phyloP scores from a whole-genome alignment of 1,140 invertebrate genomes.

The Pogonomyrmex barbatus region DNA sequence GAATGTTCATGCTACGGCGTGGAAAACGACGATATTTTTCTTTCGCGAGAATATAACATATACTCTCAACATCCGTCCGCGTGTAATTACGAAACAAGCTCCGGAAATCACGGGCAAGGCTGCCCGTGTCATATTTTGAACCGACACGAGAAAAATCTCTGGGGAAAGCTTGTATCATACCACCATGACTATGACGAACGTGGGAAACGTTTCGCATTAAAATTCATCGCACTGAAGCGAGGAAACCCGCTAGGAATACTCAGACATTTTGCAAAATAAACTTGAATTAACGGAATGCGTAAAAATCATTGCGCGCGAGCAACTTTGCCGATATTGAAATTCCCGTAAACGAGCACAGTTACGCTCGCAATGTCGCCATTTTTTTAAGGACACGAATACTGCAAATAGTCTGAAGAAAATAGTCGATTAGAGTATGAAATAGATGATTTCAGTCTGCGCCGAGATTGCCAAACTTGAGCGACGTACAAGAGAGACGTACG shows the following conservation, averaged over 20 bases:
- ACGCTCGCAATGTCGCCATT: conserved; percentile 17
- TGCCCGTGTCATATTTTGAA: conserved; percentile 14
- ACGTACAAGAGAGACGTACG: neutral
- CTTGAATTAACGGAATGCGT: conserved; percentile 23
- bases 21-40: neutral
- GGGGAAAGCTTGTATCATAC: conserved; percentile 24
- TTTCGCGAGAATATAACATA: neutral
- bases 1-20: neutral
- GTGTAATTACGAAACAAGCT: conserved; percentile 37
- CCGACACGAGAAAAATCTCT: neutral
- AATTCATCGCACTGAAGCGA: conserved; percentile 30
- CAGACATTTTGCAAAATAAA: conserved; percentile 30
- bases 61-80: neutral
- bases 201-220: conserved; percentile 40
- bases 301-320: conserved; percentile 26
- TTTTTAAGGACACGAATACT: conserved; percentile 75
- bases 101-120: neutral
- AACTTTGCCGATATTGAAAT: conserved; percentile 45
- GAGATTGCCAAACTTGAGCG: conserved; percentile 9
- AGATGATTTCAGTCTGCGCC: conserved; percentile 33
- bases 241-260: conserved; percentile 20
- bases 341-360: conserved; percentile 19
- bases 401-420: conserved; percentile 82
- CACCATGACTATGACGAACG: conserved; percentile 26
- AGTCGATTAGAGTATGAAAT: conserved; percentile 79